Conservation (phyloP, 2,113 vertebrate genomes). For the Oreotrochilus melanogaster region DNA sequence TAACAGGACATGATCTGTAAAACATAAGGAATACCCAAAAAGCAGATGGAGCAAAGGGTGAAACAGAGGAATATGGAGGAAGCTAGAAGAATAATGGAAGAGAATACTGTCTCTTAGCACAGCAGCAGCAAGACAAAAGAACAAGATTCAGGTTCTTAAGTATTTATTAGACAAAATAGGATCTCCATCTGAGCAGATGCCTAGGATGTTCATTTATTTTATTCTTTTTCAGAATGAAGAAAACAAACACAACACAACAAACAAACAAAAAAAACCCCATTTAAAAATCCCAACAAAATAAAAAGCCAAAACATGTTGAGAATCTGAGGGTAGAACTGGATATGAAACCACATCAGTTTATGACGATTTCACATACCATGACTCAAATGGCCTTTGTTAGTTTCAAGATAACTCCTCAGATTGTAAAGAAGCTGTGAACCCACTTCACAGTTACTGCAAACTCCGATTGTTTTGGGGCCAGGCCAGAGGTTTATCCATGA, state of each 20-base stretch:
- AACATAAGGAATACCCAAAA: constrained; percentile 23
- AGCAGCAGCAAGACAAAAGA: not conserved
- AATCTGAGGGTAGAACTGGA: not conserved
- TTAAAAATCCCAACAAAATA: too few relatives aligned
- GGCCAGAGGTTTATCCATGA: not conserved
- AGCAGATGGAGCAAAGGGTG: not conserved
- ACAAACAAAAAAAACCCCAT: too few relatives aligned
- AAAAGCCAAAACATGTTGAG: not conserved
- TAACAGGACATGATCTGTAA: not conserved
- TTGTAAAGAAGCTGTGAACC: not conserved
- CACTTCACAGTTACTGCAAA: not conserved
- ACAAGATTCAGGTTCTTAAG: not conserved
- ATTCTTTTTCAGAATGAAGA: not conserved
- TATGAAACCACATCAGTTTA: not conserved
- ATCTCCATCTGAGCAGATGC: not conserved
- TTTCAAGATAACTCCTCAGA: not conserved
- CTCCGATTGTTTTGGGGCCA: not conserved
- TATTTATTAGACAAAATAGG: not conserved
- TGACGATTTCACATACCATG: not conserved
- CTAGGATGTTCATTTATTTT: not conserved
- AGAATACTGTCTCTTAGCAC: not conserved
- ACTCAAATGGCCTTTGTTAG: not conserved
- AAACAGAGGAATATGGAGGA: not conserved
- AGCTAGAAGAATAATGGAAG: not conserved
- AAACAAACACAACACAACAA: too few relatives aligned